Evolutionary conservation across 1,140 invertebrate genomes (phyloP).

Genomic region (Aricia agestis): DNA sequence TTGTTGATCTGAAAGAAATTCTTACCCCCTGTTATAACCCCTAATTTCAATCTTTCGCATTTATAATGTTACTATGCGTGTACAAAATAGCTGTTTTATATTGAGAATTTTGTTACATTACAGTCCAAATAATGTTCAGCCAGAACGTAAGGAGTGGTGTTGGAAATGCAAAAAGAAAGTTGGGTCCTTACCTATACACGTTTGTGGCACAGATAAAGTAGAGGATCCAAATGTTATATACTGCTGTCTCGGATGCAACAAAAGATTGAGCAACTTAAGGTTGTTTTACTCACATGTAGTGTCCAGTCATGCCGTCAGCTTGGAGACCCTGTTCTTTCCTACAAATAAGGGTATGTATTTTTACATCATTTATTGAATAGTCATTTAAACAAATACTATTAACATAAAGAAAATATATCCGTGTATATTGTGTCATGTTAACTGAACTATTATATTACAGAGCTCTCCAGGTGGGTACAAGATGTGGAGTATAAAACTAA

Average conservation of each 20-base stretch:
- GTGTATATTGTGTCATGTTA: no score
- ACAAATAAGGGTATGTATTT: constrained; percentile 33
- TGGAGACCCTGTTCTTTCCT: constrained; percentile 49
- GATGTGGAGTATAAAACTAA: constrained; percentile 37
- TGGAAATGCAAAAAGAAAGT: constrained; percentile 31
- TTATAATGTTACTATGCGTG: no score
- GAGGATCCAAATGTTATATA: constrained; percentile 3
- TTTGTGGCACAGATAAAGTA: constrained; percentile 21
- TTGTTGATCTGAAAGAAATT: no score
- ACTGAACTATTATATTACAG: constrained; percentile 35
- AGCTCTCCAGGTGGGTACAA: constrained; percentile 44
- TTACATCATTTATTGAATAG: neutral
- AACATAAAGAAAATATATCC: no score
- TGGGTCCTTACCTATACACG: constrained; percentile 27
- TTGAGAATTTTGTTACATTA: no score
- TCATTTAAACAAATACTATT: no score
- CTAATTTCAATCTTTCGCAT: no score
- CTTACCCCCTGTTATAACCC: no score
- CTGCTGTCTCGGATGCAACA: constrained; percentile 37
- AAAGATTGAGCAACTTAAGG: constrained; percentile 33
- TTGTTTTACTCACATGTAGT: constrained; percentile 43
- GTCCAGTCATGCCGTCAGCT: constrained; percentile 35
- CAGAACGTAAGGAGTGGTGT: constrained; percentile 38
- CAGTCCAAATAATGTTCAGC: constrained; percentile 34
- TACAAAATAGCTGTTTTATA: no score